Conservation (phyloP, 1,140 invertebrate species). For the Apis florea region DNA sequence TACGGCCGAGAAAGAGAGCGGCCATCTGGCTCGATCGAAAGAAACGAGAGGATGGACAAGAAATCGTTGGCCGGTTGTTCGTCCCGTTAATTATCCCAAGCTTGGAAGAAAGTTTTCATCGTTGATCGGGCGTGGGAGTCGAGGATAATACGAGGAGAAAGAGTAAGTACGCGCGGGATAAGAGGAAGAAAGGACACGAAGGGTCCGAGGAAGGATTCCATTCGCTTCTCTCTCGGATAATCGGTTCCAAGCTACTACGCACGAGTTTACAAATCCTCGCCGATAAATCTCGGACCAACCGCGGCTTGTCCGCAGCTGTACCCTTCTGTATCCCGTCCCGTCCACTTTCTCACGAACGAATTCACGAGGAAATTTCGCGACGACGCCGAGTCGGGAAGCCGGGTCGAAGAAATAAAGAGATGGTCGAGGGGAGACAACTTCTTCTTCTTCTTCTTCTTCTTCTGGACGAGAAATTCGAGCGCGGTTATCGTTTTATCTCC, state of each 20-base stretch:
- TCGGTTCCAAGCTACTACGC: constrained; percentile 28
- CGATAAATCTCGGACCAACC: neutral
- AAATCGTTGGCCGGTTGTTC: too few relatives aligned
- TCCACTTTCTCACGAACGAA: constrained; percentile 51
- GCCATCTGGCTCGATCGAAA: too few relatives aligned
- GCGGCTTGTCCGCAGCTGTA: constrained; percentile 38
- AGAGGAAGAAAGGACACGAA: neutral
- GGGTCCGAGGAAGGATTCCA: constrained; percentile 22
- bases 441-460: too few relatives aligned
- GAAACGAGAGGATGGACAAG: too few relatives aligned
- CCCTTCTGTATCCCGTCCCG: neutral
- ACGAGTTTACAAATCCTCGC: constrained; percentile 37
- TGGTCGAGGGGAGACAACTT: too few relatives aligned
- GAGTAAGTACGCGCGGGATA: constrained; percentile 40
- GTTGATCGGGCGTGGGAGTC: constrained; percentile 46
- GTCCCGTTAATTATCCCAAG: too few relatives aligned
- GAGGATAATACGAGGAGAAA: constrained; percentile 54
- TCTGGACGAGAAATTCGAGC: constrained; percentile 6
- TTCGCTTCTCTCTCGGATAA: constrained; percentile 43
- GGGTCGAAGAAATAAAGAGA: neutral
- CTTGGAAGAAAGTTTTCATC: neutral
- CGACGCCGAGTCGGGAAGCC: constrained; percentile 26
- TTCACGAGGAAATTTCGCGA: constrained; percentile 51
- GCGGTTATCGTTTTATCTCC: constrained; percentile 22
- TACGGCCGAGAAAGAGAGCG: too few relatives aligned